Evolutionary conservation across 2,888 invertebrate species (phyloP).

Genomic region (Drosophila phalerata): DNA sequence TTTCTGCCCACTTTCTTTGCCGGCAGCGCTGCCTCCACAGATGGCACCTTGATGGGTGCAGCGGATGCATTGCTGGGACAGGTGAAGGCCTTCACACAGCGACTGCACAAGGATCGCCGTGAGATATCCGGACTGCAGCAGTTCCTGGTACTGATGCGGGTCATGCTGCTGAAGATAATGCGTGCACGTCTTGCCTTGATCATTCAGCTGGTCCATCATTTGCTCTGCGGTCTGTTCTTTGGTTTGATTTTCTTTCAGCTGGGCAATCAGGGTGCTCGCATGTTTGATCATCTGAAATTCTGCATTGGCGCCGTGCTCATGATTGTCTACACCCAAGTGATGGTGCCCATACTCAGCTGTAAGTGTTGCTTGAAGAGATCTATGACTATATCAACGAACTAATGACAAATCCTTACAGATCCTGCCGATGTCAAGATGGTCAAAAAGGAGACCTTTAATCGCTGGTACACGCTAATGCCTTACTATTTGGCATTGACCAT

Average conservation of each 20-base stretch:
- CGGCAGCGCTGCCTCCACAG: conserved; percentile 70
- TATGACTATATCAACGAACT: not conserved
- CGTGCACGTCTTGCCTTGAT: conserved; percentile 88
- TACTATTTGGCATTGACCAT: conserved; percentile 89
- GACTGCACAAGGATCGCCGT: conserved; percentile 84
- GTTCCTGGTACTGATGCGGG: conserved; percentile 87
- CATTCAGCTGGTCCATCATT: conserved; percentile 88
- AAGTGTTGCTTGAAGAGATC: conserved; percentile 82
- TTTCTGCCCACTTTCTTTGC: conserved; percentile 63
- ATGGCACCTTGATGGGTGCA: conserved; percentile 74
- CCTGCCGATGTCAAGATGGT: conserved; percentile 89
- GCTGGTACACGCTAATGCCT: conserved; percentile 89
- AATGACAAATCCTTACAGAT: conserved; percentile 85
- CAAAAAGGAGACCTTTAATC: conserved; percentile 90
- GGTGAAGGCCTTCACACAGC: conserved; percentile 86
- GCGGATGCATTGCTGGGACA: conserved; percentile 85
- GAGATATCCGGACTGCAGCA: conserved; percentile 87
- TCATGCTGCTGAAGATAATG: conserved; percentile 88
- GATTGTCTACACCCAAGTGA: conserved; percentile 89
- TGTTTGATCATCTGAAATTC: conserved; percentile 90
- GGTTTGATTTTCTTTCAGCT: conserved; percentile 88
- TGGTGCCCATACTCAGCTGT: conserved; percentile 90
- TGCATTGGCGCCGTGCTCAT: conserved; percentile 89
- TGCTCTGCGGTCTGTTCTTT: conserved; percentile 87
- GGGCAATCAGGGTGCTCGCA: conserved; percentile 88